Evolutionary conservation across 2,888 invertebrate species (phyloP).

Genomic region (Pantelozetes paolii): DNA sequence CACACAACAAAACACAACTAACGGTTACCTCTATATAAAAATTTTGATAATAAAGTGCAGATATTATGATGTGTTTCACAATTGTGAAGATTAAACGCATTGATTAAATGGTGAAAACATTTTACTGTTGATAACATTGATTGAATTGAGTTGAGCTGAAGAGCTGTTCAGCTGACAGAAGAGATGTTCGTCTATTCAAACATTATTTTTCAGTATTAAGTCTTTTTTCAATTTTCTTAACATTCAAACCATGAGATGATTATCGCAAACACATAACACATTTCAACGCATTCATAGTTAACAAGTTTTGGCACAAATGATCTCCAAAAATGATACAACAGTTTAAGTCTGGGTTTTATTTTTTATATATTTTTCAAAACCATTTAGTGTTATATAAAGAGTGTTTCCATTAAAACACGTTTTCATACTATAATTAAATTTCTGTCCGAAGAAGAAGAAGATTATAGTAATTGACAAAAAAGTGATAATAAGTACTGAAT

Average conservation of each 20-base stretch:
- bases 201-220: slow-evolving; percentile 17
- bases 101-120: slow-evolving; percentile 16
- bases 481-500: not conserved
- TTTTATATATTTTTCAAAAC: not conserved
- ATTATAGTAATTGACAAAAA: slow-evolving; percentile 22
- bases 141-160: not conserved
- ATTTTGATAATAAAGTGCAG: not conserved
- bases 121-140: slow-evolving; percentile 17
- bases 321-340: slow-evolving; percentile 5
- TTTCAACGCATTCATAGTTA: slow-evolving; percentile 25
- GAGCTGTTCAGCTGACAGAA: not conserved
- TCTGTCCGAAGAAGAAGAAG: not conserved
- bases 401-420: slow-evolving; percentile 12
- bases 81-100: slow-evolving; percentile 27
- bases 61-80: slow-evolving; percentile 14
- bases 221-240: not conserved
- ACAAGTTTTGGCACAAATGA: slow-evolving; percentile 33
- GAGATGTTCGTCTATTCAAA: slow-evolving; percentile 1
- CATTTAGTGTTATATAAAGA: slow-evolving; percentile 1
- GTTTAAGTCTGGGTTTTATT: not conserved
- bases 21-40: not conserved
- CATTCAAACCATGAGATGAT: slow-evolving; percentile 3
- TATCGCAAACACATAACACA: slow-evolving; percentile 20
- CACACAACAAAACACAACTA: not conserved
- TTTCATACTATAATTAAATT: slow-evolving; percentile 13